A percentile compares a stretch with the other conserved stretches of the same genome.
Evolutionary conservation across 2,888 invertebrate genomes (phyloP).

Genomic region (Ramazzottius varieornatus): DNA sequence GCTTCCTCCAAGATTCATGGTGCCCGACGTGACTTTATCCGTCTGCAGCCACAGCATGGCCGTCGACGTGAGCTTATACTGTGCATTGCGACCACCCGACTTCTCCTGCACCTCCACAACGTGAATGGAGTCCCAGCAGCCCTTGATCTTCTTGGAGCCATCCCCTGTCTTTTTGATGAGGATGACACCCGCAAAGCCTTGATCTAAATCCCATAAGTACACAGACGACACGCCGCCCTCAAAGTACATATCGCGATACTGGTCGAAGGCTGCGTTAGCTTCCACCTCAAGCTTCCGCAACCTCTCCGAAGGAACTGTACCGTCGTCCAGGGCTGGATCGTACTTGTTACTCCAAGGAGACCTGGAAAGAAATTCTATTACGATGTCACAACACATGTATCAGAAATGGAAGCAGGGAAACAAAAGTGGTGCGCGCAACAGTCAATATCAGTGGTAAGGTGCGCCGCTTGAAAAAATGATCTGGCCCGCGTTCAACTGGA

Average conservation of each 20-base stretch:
- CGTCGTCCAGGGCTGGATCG: conserved; percentile 88
- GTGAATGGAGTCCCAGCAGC: conserved; percentile 99
- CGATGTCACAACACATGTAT: no score
- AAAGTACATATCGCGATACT: conserved; percentile 95
- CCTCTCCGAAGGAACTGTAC: conserved; percentile 87
- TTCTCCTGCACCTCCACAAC: conserved; percentile 93
- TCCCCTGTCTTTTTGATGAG: conserved; percentile 96
- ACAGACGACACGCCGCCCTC: conserved; percentile 98
- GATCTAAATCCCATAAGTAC: conserved; percentile 92
- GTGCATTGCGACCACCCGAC: conserved; percentile 67
- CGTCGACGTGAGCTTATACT: conserved; percentile 93
- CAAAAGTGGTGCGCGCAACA: no score
- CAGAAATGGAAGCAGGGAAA: no score
- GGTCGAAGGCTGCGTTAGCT: conserved; percentile 92
- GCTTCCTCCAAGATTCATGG: conserved; percentile 95
- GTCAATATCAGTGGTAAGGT: no score
- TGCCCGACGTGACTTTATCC: conserved; percentile 71
- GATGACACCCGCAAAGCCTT: conserved; percentile 87
- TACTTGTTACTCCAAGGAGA: conserved; percentile 98
- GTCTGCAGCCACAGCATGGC: conserved; percentile 99
- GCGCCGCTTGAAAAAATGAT: no score
- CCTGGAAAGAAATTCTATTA: conserved; percentile 23
- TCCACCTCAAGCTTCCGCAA: conserved; percentile 82
- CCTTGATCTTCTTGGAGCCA: conserved; percentile 90
- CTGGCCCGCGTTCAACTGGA: no score